These are phyloP conservation scores for Vulpes ferrilata DNA, from an alignment of 2,113 vertebrate species.

Conservation along the genomic window DNA sequence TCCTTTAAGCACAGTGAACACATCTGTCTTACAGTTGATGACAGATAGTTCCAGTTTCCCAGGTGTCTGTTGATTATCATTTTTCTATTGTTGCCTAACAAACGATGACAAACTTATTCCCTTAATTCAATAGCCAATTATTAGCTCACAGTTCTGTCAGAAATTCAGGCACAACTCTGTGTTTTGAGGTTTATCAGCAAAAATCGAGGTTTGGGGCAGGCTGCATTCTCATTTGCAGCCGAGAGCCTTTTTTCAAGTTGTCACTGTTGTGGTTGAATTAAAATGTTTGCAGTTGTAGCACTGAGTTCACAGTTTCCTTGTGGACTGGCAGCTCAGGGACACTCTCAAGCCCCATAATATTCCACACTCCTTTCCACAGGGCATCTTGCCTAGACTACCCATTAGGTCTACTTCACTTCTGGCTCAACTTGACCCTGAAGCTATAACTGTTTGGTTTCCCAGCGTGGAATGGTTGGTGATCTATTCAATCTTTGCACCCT, in stretches of 20 bases:
- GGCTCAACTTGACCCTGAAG: not conserved
- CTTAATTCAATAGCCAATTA: conserved; percentile 23
- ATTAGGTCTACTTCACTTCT: not conserved
- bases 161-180: not conserved
- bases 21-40: conserved; percentile 10
- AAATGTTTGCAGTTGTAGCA: not conserved
- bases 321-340: not conserved
- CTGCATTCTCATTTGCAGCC: not conserved
- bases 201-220: not conserved
- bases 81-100: conserved; percentile 38
- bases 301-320: not conserved
- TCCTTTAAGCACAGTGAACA: not conserved
- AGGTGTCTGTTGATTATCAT: not conserved
- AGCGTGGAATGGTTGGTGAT: not conserved
- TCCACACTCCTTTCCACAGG: not conserved
- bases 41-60: conserved; percentile 7
- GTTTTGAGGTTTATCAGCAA: not conserved
- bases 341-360: not conserved
- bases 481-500: not conserved
- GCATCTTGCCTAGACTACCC: not conserved
- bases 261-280: not conserved
- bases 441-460: not conserved
- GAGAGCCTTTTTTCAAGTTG: not conserved
- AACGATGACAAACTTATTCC: not conserved
- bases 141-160: not conserved